phyloP scores from a whole-genome alignment of 2,888 invertebrate genomes.

The Tiphia femorata region DNA sequence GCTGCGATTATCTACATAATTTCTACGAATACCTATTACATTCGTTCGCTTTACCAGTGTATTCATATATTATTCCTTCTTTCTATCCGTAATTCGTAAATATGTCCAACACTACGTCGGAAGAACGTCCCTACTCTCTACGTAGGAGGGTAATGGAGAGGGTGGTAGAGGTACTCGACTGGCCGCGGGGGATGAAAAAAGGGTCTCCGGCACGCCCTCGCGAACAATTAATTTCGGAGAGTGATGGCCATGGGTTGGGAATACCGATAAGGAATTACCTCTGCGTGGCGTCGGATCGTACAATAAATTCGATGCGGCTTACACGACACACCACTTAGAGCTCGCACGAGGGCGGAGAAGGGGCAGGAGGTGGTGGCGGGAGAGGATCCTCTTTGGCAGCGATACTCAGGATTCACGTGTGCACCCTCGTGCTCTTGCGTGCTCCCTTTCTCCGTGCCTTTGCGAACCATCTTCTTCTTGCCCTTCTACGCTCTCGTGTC shows the following conservation, averaged over 20 bases:
- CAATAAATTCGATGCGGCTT: conserved; percentile 57
- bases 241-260: conserved; percentile 24
- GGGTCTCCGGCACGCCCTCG: conserved; percentile 14
- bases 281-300: conserved; percentile 33
- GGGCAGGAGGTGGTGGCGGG: conserved; percentile 7
- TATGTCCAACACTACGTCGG: too few species aligned
- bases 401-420: conserved; percentile 8
- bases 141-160: conserved; percentile 2
- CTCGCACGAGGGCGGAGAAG: conserved; percentile 24
- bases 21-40: too few species aligned
- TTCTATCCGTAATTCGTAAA: not conserved
- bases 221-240: conserved; percentile 45
- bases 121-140: too few species aligned
- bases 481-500: not conserved
- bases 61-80: too few species aligned
- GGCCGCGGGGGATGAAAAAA: not conserved
- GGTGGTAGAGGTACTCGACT: too few species aligned
- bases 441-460: not conserved
- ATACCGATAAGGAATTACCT: conserved; percentile 38
- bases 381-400: conserved; percentile 8
- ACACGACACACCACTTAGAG: conserved; percentile 57
- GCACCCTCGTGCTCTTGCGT: not conserved
- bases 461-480: too few species aligned
- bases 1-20: too few species aligned
- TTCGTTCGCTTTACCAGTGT: too few species aligned